Evolutionary conservation across 2,113 vertebrate species (phyloP).

Genomic region (Phainopepla nitens): DNA sequence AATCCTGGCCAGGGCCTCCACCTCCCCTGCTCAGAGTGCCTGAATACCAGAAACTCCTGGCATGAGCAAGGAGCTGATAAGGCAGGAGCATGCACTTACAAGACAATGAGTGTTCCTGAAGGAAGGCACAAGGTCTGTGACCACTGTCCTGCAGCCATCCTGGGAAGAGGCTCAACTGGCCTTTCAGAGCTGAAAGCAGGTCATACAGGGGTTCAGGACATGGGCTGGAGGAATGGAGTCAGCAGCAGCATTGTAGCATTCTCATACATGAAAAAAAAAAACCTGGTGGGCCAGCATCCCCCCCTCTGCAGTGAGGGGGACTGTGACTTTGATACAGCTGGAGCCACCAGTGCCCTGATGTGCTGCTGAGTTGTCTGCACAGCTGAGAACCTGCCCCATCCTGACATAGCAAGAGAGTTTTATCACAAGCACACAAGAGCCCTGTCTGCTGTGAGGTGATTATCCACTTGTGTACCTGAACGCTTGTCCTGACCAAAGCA

Average conservation of each 20-base stretch:
- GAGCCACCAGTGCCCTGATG: too few species aligned
- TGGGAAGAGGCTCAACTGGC: not conserved
- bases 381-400: fast-evolving
- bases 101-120: not conserved
- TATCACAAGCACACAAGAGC: not conserved
- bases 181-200: not conserved
- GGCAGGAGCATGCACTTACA: not conserved
- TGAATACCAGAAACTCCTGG: not conserved
- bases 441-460: not conserved
- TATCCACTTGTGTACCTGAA: not conserved
- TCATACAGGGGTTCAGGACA: not conserved
- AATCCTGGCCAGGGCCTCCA: not conserved
- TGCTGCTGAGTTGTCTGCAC: not conserved
- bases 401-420: fast-evolving
- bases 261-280: not conserved
- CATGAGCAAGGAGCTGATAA: not conserved
- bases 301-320: not conserved
- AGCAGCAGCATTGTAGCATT: not conserved
- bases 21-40: not conserved
- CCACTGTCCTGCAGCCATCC: not conserved
- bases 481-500: not conserved
- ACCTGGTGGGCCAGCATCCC: not conserved
- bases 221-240: not conserved
- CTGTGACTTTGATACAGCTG: too few species aligned
- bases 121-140: not conserved